Conservation (phyloP, 2,888 invertebrate genomes). For the Zonitis immaculata region DNA sequence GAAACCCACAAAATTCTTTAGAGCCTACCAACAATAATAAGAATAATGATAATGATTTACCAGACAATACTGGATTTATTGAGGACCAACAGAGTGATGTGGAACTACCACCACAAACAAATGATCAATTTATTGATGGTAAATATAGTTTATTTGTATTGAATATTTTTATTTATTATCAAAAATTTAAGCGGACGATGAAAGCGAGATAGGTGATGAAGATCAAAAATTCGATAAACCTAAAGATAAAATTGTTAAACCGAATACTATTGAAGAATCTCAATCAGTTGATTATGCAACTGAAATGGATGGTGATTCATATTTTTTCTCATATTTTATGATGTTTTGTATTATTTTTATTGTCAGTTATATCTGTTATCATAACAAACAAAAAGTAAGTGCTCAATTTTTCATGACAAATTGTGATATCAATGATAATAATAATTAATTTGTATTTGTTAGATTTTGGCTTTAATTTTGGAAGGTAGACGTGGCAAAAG, state of each 20-base stretch:
- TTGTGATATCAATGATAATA: too few relatives aligned
- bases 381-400: constrained; percentile 63
- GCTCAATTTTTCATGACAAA: neutral
- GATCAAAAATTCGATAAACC: neutral
- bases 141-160: neutral
- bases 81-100: neutral
- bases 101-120: neutral
- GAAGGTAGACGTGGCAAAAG: constrained; percentile 54
- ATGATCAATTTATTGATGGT: neutral
- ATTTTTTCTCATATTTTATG: constrained; percentile 66
- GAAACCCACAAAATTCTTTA: too few relatives aligned
- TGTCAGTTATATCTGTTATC: constrained; percentile 58
- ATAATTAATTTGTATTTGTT: constrained; percentile 30
- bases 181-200: neutral
- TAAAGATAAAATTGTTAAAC: constrained; percentile 9
- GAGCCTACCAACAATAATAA: too few relatives aligned
- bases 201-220: neutral
- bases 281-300: constrained; percentile 20
- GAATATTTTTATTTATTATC: neutral
- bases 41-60: too few relatives aligned
- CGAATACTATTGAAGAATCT: constrained; percentile 20
- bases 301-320: constrained; percentile 54
- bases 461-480: constrained; percentile 61
- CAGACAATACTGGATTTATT: too few relatives aligned
- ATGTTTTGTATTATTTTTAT: constrained; percentile 58